A percentile compares a stretch with the other conserved stretches of the same genome.
These are phyloP conservation scores for Caenorhabditis uteleia DNA, from an alignment of 2,888 invertebrate genomes.

Conservation along the genomic window DNA sequence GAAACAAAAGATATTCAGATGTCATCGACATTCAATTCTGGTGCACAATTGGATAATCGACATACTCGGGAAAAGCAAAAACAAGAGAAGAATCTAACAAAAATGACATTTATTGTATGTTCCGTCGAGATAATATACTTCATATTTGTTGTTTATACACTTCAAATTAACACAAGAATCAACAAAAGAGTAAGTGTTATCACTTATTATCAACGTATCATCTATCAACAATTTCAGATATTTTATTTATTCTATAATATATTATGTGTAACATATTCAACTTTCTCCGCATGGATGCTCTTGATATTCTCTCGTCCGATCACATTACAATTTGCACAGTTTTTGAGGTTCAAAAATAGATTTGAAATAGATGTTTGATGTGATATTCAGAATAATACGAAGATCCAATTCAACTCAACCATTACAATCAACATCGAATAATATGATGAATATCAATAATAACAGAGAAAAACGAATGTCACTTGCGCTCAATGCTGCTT, in stretches of 20 bases:
- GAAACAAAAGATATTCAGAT: too few relatives aligned
- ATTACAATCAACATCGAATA: background rate
- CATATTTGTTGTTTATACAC: conserved; percentile 21
- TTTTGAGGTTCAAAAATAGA: background rate
- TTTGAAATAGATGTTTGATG: background rate
- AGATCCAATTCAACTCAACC: background rate
- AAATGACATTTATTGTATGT: conserved; percentile 35
- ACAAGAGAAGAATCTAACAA: conserved; percentile 14
- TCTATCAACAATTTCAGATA: background rate
- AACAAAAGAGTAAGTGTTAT: conserved; percentile 28
- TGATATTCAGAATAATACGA: background rate
- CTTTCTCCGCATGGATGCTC: conserved; percentile 39
- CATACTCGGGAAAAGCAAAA: conserved; percentile 10
- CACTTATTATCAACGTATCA: background rate
- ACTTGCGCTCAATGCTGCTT: too few relatives aligned
- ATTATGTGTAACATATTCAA: conserved; percentile 28
- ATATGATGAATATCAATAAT: too few relatives aligned
- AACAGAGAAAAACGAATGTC: too few relatives aligned
- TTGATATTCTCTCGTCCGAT: conserved; percentile 29
- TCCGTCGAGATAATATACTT: conserved; percentile 28
- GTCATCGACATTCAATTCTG: too few relatives aligned
- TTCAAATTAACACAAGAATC: conserved; percentile 18
- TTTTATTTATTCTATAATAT: conserved; percentile 35
- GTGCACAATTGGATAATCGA: background rate
- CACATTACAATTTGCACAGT: conserved; percentile 6